phyloP scores from a whole-genome alignment of 2,888 invertebrate genomes.

The Diaphora mendica region DNA sequence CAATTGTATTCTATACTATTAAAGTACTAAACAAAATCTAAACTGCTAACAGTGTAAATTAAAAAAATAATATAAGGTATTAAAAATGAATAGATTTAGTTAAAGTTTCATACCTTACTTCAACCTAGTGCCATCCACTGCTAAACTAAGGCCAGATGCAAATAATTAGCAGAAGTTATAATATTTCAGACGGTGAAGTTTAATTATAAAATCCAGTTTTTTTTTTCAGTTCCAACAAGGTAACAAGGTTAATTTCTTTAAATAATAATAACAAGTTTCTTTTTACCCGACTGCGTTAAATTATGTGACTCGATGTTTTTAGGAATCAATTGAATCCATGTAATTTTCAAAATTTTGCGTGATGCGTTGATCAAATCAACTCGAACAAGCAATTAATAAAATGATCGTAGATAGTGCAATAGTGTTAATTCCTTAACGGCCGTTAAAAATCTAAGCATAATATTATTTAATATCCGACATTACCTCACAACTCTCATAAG shows the following conservation, averaged over 20 bases:
- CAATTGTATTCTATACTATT: neutral
- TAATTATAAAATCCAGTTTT: neutral
- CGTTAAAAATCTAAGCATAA: constrained; percentile 11
- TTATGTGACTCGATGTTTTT: neutral
- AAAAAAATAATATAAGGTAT: too few relatives aligned
- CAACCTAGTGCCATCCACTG: too few relatives aligned
- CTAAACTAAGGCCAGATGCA: too few relatives aligned
- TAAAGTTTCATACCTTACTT: too few relatives aligned
- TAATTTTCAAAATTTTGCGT: neutral
- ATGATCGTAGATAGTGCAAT: neutral
- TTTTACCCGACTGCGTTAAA: too few relatives aligned
- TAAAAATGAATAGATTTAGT: too few relatives aligned
- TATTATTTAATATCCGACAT: constrained; percentile 23
- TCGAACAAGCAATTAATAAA: neutral
- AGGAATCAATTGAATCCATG: neutral
- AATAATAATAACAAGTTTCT: too few relatives aligned
- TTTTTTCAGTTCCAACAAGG: neutral
- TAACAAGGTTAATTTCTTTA: too few relatives aligned
- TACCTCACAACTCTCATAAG: constrained; percentile 29
- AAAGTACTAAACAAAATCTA: neutral
- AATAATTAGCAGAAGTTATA: too few relatives aligned
- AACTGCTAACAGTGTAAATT: neutral
- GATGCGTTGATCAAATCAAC: too few relatives aligned
- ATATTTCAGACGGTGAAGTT: too few relatives aligned
- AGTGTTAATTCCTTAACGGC: neutral